Base-by-base conservation (phyloP, 2,113 vertebrate genomes). In the Calonectris borealis region DNA sequence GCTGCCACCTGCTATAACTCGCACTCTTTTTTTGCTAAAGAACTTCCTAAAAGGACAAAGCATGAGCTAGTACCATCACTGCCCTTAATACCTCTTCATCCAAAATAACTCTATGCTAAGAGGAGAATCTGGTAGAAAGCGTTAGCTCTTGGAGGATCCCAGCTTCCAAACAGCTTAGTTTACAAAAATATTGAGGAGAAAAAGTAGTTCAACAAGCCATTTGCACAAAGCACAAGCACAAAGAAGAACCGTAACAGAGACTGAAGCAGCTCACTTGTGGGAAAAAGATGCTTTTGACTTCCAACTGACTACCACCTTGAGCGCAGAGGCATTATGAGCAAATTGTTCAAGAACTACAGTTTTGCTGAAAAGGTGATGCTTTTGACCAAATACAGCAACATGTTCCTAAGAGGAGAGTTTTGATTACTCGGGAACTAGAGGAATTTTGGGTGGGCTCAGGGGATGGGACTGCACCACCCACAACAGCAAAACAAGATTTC, bases 221-320 rank as follows among this genome's bases (percentile, higher is more conserved):
- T 64, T 86, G 78, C 86, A 94, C 68, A 80, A 89, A 91, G 91
- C 90, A 95, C 78, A 12, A 95, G 93, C 94, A 90, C 82, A 48
- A 36, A 85, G 62, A 42, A 40, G 91, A 93, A 61, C 61, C 32
- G 83, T 49, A 61, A 69, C 52, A 88, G n/a, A 52, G 42, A 90
- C 51, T 22, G 49, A 88, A 86, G 90, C 92, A 93, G 81, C 86
- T 95, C 77, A 51, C 52, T 60, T n/a, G 51, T 13, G 49, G 55
- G 83, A 55, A 52, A 7, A 84, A 61, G 81, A 62, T 15, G 83
- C 60, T 68, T 60, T 65, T 38, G 88, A 89, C 82, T 91, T 80
- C 81, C 70, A 72, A 6, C 60, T 11, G 82, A 40, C 44, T 27
- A 42, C 34, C 8, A 7, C 40, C 48, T 42, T 9, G 38, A 78